Evolutionary conservation across 2,888 invertebrate genomes (phyloP), one percentile per base, ranked within the genome.

Genomic region (Cephus nigrinus): DNA sequence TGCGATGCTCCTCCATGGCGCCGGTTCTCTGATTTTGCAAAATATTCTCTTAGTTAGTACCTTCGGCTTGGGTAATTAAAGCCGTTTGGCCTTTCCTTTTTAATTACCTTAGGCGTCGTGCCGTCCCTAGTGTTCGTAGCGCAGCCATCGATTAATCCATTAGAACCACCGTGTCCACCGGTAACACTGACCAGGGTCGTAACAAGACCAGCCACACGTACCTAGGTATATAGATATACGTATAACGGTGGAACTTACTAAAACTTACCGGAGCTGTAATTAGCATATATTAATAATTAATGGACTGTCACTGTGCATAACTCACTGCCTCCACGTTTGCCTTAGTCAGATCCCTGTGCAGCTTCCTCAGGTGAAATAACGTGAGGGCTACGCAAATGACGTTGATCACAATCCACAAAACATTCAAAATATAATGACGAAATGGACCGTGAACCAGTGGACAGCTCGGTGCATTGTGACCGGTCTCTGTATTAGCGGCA

Each of bases 381-480:
- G 97, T 97, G 82, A 97, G 93, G 75, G 95, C 94, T 76, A 97
- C 95, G 92, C 97, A 97, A 86, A 97, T 95, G 80, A 97, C 94
- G 92, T 98, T 91, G 87, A 97, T 96, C 83, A 96, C 94, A 86
- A 97, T 97, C 98, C 97, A 98, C 69, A 98, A 93, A 76, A 97
- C 96, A 92, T 97, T 97, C 84, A 98, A 95, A 80, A 98, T 96
- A 92, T 97, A 97, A 93, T 97, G 97, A 82, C 97, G 94, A 87
- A 97, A 96, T 79, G 97, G 96, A 35, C 97, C 97, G 90, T 97
- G 95, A 75, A 97, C 96, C 84, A 97, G 93, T 3, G 97, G 97
- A 89, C 98, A 98, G 77, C 96, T 95, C 15, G 97, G 97, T 0
- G 96, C 94, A 86, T 96, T 95, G 86, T 96, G 95, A 30, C 94